Percentiles rank a stretch among this genome's conserved stretches.
Evolutionary conservation across 2,113 vertebrate genomes (phyloP).

Genomic region (Chiloscyllium plagiosum): DNA sequence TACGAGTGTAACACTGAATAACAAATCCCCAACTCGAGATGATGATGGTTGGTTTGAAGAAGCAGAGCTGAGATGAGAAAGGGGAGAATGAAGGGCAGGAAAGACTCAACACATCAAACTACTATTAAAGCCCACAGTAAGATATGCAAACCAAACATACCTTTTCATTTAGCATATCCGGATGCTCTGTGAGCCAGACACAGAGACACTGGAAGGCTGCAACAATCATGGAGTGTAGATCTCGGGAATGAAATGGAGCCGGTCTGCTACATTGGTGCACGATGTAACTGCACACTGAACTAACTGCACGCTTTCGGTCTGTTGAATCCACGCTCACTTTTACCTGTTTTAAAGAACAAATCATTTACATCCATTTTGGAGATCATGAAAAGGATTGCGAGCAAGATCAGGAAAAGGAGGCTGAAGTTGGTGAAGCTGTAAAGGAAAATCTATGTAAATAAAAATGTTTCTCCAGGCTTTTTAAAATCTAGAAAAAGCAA

Average conservation of each 20-base stretch:
- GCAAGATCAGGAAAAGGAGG: background rate
- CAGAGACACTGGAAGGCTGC: constrained; percentile 95
- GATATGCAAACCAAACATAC: constrained; percentile 46
- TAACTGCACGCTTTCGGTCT: constrained; percentile 75
- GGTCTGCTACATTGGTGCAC: constrained; percentile 91
- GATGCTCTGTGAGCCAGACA: constrained; percentile 89
- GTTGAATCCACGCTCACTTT: constrained; percentile 70
- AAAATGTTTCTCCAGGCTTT: background rate
- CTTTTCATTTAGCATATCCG: constrained; percentile 90
- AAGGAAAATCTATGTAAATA: background rate
- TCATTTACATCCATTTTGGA: background rate
- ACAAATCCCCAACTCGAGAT: background rate
- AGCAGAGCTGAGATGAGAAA: background rate
- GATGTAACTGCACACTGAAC: constrained; percentile 83
- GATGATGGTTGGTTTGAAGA: background rate
- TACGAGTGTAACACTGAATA: background rate
- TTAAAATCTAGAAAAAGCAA: background rate
- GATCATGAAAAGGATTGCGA: background rate
- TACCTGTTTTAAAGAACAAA: constrained; percentile 56
- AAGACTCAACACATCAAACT: background rate
- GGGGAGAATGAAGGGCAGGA: background rate
- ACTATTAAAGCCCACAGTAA: background rate
- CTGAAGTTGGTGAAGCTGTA: background rate
- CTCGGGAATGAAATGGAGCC: constrained; percentile 82
- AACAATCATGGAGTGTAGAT: constrained; percentile 96